Evolutionary conservation across 23 tunicate species (phyloP), one percentile per base, ranked within the genome.

Genomic region (Ciona savignyi): DNA sequence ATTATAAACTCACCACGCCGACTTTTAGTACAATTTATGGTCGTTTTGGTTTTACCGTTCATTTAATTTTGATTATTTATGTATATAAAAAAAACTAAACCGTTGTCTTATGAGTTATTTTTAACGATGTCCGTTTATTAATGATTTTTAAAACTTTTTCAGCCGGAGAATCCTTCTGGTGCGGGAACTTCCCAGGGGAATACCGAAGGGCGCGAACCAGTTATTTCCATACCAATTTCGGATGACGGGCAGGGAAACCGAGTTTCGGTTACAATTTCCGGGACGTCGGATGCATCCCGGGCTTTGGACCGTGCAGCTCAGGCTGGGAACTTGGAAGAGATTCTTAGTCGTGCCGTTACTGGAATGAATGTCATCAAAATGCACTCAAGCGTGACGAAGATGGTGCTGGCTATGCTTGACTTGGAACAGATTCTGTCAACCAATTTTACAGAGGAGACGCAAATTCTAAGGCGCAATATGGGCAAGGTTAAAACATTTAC

Each of bases 401-500:
- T 77, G 81, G 63, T 35, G n/a, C 35, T 51, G 11, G 81, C 81
- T 23, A 33, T 77, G 73, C 56, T 66, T 24, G 63, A 66, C 42
- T 48, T 77, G 27, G 81, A 66, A 48, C 67, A 35, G 30, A 6
- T 51, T 23, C 32, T 77, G 1, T 30, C 31, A 6, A 33, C 30
- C 4, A 29, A 34, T 63, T 25, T 62, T 22, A 51, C 27, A 6
- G 63, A 71, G 0, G 76, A 71, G 27, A 32, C 27, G 0, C 34
- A 34, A 23, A 34, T 71, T n/a, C 34, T 71, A n/a, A 33, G 28
- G 25, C 26, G 1, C 23, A 71, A 71, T 26, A 42, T 71, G 24
- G 27, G 25, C 34, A 71, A 71, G 63, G 56, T 42, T 9, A 42
- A 6, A n/a, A n/a, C n/a, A n/a, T n/a, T n/a, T n/a, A n/a, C n/a